A percentile compares a stretch with the other conserved stretches of the same genome.
These are phyloP conservation scores for Rhinogobius similis DNA, from an alignment of 2,113 vertebrate species.

Conservation along the genomic window DNA sequence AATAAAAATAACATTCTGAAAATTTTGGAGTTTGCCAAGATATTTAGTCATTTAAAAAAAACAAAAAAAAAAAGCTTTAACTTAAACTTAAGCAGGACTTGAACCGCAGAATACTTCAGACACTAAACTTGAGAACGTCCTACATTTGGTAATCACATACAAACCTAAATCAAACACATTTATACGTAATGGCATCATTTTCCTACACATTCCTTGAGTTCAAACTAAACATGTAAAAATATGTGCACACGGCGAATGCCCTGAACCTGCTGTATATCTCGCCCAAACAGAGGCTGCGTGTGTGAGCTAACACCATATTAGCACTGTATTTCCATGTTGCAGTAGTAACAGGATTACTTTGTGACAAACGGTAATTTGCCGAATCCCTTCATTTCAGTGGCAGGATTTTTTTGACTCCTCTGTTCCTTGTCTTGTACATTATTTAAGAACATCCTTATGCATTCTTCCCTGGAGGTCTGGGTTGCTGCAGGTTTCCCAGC, in stretches of 20 bases:
- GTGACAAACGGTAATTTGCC: constrained; percentile 78
- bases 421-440: constrained; percentile 33
- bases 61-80: no score
- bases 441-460: constrained; percentile 42
- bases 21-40: no score
- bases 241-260: constrained; percentile 30
- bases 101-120: not conserved
- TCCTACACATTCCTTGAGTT: constrained; percentile 1
- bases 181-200: not conserved
- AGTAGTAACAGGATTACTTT: constrained; percentile 82
- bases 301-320: constrained; percentile 65
- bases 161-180: not conserved
- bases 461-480: constrained; percentile 66
- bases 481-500: constrained; percentile 70
- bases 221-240: constrained; percentile 1
- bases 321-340: constrained; percentile 76
- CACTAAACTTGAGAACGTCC: not conserved
- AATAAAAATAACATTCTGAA: no score
- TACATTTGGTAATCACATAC: not conserved
- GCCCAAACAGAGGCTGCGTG: constrained; percentile 56
- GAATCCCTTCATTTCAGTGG: constrained; percentile 79
- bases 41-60: no score
- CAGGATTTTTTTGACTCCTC: constrained; percentile 68
- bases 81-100: not conserved
- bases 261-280: constrained; percentile 59